Evolutionary conservation across 2,113 vertebrate genomes (phyloP).

Genomic region (Octodon degus): DNA sequence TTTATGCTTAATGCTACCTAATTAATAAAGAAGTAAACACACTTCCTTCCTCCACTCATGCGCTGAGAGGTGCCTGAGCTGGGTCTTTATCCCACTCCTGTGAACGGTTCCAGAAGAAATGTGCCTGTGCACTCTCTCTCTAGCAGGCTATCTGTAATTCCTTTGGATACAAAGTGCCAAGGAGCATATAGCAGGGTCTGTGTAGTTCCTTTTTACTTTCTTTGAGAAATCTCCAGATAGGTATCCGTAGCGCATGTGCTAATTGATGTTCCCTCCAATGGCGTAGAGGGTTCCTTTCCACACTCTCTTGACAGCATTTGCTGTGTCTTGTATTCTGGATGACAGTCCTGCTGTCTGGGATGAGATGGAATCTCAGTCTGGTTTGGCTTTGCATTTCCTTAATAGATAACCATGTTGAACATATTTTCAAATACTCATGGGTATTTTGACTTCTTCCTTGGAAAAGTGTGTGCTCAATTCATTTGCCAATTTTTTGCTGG

Average conservation of each 20-base stretch:
- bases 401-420: background rate
- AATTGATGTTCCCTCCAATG: background rate
- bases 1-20: background rate
- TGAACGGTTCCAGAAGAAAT: background rate
- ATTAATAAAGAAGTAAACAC: background rate
- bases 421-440: background rate
- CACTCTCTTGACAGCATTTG: background rate
- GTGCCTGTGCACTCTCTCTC: background rate
- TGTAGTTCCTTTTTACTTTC: background rate
- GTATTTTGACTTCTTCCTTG: background rate
- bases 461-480: no score
- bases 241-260: background rate
- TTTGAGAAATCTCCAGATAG: background rate
- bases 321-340: background rate
- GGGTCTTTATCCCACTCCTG: background rate
- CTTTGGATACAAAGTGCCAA: background rate
- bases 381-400: background rate
- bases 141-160: background rate
- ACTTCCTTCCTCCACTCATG: no score
- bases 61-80: background rate
- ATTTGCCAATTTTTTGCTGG: no score
- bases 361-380: background rate
- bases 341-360: background rate
- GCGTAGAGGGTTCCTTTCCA: background rate
- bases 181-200: background rate